phyloP scores from a whole-genome alignment of 2,113 vertebrate genomes.

The Gavialis gangeticus region DNA sequence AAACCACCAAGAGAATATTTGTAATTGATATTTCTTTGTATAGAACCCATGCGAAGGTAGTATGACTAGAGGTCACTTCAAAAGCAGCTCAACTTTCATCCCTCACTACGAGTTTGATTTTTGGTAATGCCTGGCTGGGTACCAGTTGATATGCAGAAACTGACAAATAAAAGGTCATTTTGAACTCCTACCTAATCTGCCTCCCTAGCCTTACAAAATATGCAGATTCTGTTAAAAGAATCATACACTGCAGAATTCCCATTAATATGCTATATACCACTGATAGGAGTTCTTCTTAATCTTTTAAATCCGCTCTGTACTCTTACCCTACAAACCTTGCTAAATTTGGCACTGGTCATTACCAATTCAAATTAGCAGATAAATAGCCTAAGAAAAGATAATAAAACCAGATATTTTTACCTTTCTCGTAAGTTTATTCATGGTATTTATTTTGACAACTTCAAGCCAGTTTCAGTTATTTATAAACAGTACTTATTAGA shows the following conservation, averaged over 20 bases:
- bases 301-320: too few relatives aligned
- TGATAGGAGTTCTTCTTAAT: too few relatives aligned
- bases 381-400: not conserved
- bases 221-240: not conserved
- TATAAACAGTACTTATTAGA: not conserved
- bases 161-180: not conserved
- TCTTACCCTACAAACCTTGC: not conserved
- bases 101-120: not conserved
- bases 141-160: not conserved
- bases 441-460: not conserved
- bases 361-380: not conserved
- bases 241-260: not conserved
- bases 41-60: not conserved
- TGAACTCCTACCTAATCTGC: not conserved
- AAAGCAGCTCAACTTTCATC: not conserved
- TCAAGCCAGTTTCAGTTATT: not conserved
- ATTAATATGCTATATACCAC: not conserved
- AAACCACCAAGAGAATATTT: not conserved
- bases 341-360: not conserved
- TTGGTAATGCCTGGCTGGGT: not conserved
- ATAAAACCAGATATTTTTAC: not conserved
- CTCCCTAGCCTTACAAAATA: not conserved
- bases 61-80: not conserved
- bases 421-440: not conserved
- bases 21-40: not conserved